These are phyloP conservation scores for Armadillidium nasatum DNA, from an alignment of 1,140 invertebrate species.

Conservation along the genomic window DNA sequence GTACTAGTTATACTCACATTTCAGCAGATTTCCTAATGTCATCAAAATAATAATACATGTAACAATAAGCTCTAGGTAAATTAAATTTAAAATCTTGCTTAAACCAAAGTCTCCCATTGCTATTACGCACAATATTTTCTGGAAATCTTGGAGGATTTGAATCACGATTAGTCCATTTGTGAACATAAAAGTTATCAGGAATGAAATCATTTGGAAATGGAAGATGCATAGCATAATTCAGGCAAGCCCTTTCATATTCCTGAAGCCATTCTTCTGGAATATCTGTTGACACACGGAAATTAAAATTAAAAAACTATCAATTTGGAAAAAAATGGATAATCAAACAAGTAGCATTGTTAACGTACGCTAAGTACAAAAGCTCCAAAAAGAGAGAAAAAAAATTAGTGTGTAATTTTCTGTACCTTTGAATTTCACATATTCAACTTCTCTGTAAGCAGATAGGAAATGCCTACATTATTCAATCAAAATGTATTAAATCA, in stretches of 20 bases:
- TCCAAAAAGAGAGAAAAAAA: too few species aligned
- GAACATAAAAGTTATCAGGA: conserved; percentile 70
- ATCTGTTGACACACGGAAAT: conserved; percentile 46
- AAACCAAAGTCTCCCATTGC: conserved; percentile 44
- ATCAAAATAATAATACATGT: conserved; percentile 58
- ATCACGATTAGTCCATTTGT: conserved; percentile 47
- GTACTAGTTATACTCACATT: too few species aligned
- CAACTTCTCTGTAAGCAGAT: too few species aligned
- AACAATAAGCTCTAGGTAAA: conserved; percentile 40
- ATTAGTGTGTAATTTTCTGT: too few species aligned
- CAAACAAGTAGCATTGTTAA: too few species aligned
- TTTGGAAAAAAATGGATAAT: neutral
- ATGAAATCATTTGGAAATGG: conserved; percentile 79
- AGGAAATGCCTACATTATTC: too few species aligned
- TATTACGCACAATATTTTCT: conserved; percentile 58
- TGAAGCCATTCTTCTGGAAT: conserved; percentile 49
- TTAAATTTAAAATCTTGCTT: conserved; percentile 30
- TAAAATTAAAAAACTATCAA: neutral
- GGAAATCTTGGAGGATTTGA: conserved; percentile 55
- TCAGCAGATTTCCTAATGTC: conserved; percentile 78
- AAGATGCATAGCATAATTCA: conserved; percentile 53
- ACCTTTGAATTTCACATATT: too few species aligned
- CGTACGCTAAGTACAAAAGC: too few species aligned
- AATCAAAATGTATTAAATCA: too few species aligned
- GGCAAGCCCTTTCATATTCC: conserved; percentile 48